A percentile compares a stretch with the other conserved stretches of the same genome.
These are phyloP conservation scores for Pantherophis guttatus DNA, from an alignment of 2,113 vertebrate genomes.

Conservation along the genomic window DNA sequence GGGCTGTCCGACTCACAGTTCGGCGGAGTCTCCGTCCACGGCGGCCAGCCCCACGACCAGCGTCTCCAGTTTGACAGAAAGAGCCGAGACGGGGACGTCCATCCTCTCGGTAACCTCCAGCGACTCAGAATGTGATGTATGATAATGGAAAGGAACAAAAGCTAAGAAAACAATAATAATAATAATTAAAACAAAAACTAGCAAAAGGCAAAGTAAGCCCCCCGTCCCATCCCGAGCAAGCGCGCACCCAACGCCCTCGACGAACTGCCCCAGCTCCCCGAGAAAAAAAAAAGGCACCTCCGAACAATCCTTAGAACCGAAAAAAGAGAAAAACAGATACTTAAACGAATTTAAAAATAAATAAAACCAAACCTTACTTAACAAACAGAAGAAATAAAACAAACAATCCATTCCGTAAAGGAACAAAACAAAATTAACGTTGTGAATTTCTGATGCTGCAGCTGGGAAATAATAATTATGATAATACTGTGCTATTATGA, in stretches of 20 bases:
- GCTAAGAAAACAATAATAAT: background rate
- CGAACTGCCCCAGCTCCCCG: conserved; percentile 31
- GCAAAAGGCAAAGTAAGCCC: background rate
- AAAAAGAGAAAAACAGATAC: conserved; percentile 55
- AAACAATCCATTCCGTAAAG: conserved; percentile 60
- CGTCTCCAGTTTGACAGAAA: conserved; percentile 95
- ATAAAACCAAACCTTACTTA: background rate
- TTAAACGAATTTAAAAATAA: conserved; percentile 25
- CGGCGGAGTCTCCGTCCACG: conserved; percentile 96
- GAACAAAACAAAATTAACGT: conserved; percentile 77
- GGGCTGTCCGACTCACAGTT: conserved; percentile 94
- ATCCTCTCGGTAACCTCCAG: conserved; percentile 99
- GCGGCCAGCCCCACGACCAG: conserved; percentile 97
- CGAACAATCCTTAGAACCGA: conserved; percentile 62
- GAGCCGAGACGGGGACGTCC: conserved; percentile 94
- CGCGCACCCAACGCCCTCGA: conserved; percentile 16
- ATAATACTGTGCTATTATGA: conserved; percentile 28
- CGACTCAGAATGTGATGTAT: conserved; percentile 99
- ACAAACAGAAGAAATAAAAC: background rate
- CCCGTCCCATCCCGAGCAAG: conserved; percentile 15
- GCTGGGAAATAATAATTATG: conserved; percentile 54
- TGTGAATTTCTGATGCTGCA: conserved; percentile 73
- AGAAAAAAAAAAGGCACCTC: conserved; percentile 53
- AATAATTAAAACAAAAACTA: background rate
- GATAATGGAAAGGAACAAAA: conserved; percentile 73